These are phyloP conservation scores for Phrynocephalus versicolor DNA, from an alignment of 2,113 vertebrate genomes.

Conservation along the genomic window DNA sequence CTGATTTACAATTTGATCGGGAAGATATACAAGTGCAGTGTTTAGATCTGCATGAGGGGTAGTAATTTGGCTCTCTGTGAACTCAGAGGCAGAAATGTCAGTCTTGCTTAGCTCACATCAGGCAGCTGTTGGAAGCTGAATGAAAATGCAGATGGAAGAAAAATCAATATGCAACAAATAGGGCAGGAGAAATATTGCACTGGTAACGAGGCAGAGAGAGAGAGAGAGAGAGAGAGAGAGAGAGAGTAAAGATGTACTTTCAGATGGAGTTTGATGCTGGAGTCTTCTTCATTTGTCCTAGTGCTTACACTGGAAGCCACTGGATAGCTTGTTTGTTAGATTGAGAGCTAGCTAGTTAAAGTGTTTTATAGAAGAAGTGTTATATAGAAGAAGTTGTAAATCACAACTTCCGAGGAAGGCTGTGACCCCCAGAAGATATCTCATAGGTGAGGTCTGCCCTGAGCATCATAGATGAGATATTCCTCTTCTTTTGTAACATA, in stretches of 20 bases:
- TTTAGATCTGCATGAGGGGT: not conserved
- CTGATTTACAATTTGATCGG: not conserved
- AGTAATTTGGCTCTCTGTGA: constrained; percentile 27
- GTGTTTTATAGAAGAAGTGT: too few relatives aligned
- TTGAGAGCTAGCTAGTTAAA: not conserved
- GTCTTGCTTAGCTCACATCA: constrained; percentile 30
- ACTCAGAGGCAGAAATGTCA: constrained; percentile 16
- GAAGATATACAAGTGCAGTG: not conserved
- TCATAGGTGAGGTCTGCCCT: not conserved
- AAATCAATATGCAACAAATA: constrained; percentile 15
- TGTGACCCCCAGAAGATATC: not conserved
- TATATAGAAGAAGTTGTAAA: not conserved
- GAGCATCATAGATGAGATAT: not conserved
- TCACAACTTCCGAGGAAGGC: too few relatives aligned
- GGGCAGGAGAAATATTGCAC: not conserved
- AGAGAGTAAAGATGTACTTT: not conserved
- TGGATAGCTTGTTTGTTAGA: not conserved
- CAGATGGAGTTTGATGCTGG: constrained; percentile 5
- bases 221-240: not conserved
- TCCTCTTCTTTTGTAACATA: not conserved
- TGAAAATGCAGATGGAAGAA: constrained; percentile 21
- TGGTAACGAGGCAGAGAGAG: not conserved
- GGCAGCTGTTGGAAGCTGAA: constrained; percentile 19
- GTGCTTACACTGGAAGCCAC: not conserved
- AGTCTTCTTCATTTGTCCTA: not conserved